Evolutionary conservation across 2,888 invertebrate genomes (phyloP).

Genomic region (Orthosia gracilis): DNA sequence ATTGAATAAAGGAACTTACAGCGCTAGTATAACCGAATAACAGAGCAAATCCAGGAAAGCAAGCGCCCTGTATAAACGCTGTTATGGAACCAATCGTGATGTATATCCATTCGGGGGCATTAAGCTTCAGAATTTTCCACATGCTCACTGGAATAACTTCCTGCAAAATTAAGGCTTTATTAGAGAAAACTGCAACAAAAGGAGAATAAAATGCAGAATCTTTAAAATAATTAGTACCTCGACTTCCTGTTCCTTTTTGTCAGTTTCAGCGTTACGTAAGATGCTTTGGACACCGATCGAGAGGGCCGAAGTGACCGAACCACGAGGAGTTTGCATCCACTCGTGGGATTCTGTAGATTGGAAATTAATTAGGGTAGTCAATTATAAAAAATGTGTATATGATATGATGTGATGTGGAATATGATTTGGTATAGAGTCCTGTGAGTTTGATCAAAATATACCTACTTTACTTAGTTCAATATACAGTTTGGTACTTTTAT

Average conservation of each 20-base stretch:
- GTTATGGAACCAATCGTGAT: slow-evolving; percentile 91
- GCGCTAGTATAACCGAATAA: slow-evolving; percentile 93
- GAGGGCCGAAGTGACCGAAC: slow-evolving; percentile 84
- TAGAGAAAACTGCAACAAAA: not conserved
- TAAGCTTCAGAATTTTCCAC: slow-evolving; percentile 91
- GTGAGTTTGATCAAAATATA: too few species aligned
- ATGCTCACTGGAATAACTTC: slow-evolving; percentile 79
- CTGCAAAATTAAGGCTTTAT: slow-evolving; percentile 61
- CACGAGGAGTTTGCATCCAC: slow-evolving; percentile 85
- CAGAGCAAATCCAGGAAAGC: slow-evolving; percentile 93
- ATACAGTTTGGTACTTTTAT: too few species aligned
- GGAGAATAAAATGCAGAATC: not conserved
- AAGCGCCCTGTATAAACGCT: slow-evolving; percentile 92
- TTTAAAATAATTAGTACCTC: slow-evolving; percentile 71
- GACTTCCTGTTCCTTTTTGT: slow-evolving; percentile 80
- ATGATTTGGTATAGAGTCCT: too few species aligned
- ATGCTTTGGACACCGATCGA: slow-evolving; percentile 84
- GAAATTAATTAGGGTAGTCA: not conserved
- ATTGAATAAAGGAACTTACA: slow-evolving; percentile 77
- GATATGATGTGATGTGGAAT: too few species aligned
- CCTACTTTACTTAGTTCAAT: too few species aligned
- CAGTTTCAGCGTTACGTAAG: slow-evolving; percentile 77
- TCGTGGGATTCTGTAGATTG: slow-evolving; percentile 81
- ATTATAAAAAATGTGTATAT: too few species aligned
- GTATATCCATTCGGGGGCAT: slow-evolving; percentile 92